Evolutionary conservation across 2,113 vertebrate species (phyloP).

Genomic region (Ivindomyrus marchei): DNA sequence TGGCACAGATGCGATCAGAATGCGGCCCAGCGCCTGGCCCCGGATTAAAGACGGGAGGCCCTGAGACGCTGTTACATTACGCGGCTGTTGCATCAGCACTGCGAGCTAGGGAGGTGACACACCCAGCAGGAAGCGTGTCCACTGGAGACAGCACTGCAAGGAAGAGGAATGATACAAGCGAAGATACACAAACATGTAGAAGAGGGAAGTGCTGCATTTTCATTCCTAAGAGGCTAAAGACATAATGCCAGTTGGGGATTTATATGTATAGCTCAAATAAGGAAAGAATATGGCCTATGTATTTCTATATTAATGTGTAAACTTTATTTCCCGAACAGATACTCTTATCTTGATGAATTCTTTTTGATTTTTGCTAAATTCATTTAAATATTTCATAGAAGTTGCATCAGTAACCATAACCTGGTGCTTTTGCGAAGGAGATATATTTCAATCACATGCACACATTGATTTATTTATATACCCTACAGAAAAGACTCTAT

Average conservation of each 20-base stretch:
- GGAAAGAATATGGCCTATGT: background rate
- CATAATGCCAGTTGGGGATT: background rate
- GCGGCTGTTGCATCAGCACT: conserved; percentile 4
- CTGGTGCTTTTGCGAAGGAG: background rate
- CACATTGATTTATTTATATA: background rate
- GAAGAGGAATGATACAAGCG: background rate
- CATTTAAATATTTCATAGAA: background rate
- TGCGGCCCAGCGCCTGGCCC: background rate
- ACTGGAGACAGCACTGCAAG: background rate
- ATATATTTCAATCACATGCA: background rate
- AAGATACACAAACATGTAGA: background rate
- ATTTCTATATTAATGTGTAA: background rate
- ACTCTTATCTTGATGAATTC: background rate
- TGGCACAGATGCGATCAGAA: background rate
- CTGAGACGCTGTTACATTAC: background rate
- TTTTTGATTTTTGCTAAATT: background rate
- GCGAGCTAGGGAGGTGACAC: background rate
- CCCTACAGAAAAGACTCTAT: background rate
- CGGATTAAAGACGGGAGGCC: background rate
- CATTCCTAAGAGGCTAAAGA: background rate
- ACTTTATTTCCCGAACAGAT: background rate
- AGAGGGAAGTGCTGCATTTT: background rate
- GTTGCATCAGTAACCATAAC: background rate
- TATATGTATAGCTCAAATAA: background rate
- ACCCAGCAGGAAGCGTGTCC: background rate